Evolutionary conservation across 2,888 invertebrate genomes (phyloP).

Genomic region (Orgyia antiqua): DNA sequence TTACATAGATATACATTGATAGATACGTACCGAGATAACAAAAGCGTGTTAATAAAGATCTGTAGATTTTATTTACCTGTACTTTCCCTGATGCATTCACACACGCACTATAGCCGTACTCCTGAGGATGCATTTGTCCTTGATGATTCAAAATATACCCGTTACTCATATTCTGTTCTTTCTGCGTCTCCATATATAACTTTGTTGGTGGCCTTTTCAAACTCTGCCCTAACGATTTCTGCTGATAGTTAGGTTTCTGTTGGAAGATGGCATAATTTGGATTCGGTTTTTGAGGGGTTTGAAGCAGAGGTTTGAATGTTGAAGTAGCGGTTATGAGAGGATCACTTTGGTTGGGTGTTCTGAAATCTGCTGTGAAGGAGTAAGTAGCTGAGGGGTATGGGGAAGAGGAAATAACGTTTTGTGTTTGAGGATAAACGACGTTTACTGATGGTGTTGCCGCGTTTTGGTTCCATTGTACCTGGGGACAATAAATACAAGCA

Average conservation of each 20-base stretch:
- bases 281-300: conserved; percentile 59
- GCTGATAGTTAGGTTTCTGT: conserved; percentile 57
- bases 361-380: conserved; percentile 90
- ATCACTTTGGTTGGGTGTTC: conserved; percentile 80
- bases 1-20: no score
- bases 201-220: conserved; percentile 66
- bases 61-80: conserved; percentile 41
- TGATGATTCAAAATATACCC: conserved; percentile 61
- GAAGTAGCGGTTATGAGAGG: conserved; percentile 74
- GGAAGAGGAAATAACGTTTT: conserved; percentile 81
- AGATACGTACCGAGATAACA: no score
- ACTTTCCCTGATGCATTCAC: conserved; percentile 59
- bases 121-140: conserved; percentile 57
- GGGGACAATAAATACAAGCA: no score
- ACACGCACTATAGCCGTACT: conserved; percentile 59
- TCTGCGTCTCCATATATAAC: conserved; percentile 51
- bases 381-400: conserved; percentile 86
- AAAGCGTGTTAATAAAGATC: no score
- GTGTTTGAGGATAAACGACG: conserved; percentile 81
- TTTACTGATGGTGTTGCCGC: conserved; percentile 79
- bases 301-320: conserved; percentile 77
- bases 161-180: conserved; percentile 50
- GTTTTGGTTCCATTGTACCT: conserved; percentile 88
- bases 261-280: conserved; percentile 58
- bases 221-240: conserved; percentile 40